Percentiles rank a stretch among this genome's conserved stretches.
phyloP scores from a whole-genome alignment of 2,113 vertebrate species.

The Thinocorus orbignyianus region DNA sequence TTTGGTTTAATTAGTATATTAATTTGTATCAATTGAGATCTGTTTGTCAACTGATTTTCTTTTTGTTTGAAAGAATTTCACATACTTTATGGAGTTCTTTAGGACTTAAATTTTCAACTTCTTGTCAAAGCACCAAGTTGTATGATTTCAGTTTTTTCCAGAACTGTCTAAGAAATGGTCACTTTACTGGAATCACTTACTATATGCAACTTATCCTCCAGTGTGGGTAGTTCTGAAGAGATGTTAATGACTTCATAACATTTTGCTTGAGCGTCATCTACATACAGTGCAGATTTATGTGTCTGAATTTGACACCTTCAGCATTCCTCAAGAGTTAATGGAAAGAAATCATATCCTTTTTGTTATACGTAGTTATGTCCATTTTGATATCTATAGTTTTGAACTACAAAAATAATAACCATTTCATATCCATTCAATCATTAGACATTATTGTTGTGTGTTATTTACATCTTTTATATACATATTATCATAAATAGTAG shows the following conservation, averaged over 20 bases:
- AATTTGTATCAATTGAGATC: not conserved
- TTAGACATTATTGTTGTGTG: not conserved
- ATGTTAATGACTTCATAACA: not conserved
- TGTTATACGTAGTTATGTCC: not conserved
- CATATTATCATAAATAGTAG: not conserved
- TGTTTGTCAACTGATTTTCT: not conserved
- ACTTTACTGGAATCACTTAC: not conserved
- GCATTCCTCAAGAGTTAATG: not conserved
- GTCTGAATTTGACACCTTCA: not conserved
- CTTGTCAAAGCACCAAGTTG: not conserved
- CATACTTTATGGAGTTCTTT: not conserved
- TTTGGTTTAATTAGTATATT: not conserved
- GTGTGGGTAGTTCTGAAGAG: not conserved
- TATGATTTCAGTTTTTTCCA: not conserved
- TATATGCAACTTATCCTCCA: not conserved
- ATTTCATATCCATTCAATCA: not conserved
- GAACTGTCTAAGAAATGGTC: not conserved
- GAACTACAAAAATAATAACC: not conserved
- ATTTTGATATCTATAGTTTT: not conserved
- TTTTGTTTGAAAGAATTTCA: not conserved
- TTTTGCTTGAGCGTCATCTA: not conserved
- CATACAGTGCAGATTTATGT: not conserved
- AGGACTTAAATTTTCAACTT: not conserved
- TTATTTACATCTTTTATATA: not conserved
- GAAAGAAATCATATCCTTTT: not conserved